Evolutionary conservation across 2,113 vertebrate species (phyloP).

Genomic region (Lathamus discolor): DNA sequence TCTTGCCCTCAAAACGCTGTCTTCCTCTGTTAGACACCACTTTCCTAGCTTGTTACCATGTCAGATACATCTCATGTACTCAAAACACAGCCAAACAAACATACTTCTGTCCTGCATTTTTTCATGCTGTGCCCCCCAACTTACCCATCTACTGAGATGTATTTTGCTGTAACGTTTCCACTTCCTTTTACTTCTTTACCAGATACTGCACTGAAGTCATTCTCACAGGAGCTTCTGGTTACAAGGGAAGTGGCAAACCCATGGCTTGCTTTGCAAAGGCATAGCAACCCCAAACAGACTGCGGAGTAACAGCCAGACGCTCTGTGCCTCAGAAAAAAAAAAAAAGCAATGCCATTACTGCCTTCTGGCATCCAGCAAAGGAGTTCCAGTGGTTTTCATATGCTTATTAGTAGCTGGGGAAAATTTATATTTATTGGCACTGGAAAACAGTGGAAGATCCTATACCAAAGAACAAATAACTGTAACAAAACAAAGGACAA

Average conservation of each 20-base stretch:
- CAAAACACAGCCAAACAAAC: background rate
- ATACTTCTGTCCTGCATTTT: background rate
- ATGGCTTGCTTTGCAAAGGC: background rate
- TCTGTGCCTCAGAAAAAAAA: background rate
- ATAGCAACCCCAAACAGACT: background rate
- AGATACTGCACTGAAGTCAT: background rate
- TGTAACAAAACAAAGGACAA: background rate
- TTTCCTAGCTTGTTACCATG: background rate
- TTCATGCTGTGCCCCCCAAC: rapidly evolving
- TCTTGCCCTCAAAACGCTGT: background rate
- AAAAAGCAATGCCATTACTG: background rate
- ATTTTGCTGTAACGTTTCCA: background rate
- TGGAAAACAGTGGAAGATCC: background rate
- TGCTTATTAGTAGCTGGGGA: background rate
- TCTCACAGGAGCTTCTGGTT: background rate
- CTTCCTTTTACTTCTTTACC: background rate
- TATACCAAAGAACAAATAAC: background rate
- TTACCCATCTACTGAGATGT: background rate
- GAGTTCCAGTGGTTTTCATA: background rate
- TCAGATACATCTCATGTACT: background rate
- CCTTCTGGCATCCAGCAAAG: background rate
- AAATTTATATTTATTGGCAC: background rate
- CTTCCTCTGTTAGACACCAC: background rate
- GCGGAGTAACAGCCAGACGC: background rate
- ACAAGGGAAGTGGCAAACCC: background rate